A percentile compares a stretch with the other conserved stretches of the same genome.
Evolutionary conservation across 2,888 invertebrate species (phyloP).

Genomic region (Daptonema setosum): DNA sequence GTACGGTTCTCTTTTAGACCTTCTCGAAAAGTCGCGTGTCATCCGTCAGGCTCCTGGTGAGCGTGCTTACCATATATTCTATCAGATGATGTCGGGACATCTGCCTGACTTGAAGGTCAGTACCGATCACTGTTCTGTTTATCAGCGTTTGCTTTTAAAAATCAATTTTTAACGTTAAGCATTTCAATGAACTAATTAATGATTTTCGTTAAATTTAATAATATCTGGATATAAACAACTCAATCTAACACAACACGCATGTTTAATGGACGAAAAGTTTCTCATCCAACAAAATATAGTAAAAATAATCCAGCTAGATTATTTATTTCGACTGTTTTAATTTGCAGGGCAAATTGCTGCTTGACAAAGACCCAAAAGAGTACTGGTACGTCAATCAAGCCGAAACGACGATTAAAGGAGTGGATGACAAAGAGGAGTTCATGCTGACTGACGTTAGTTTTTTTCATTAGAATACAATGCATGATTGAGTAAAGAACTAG

Average conservation of each 20-base stretch:
- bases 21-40: slow-evolving; percentile 99
- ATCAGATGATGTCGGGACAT: slow-evolving; percentile 90
- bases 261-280: no score
- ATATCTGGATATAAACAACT: no score
- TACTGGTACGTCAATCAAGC: slow-evolving; percentile 86
- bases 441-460: slow-evolving; percentile 20
- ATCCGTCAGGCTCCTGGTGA: slow-evolving; percentile 75
- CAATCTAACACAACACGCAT: no score
- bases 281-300: no score
- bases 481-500: background rate
- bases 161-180: slow-evolving; percentile 43
- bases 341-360: slow-evolving; percentile 10
- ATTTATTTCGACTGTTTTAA: no score
- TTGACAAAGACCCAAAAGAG: slow-evolving; percentile 54
- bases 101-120: slow-evolving; percentile 41
- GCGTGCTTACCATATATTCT: slow-evolving; percentile 99
- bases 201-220: no score
- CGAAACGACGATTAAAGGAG: slow-evolving; percentile 69
- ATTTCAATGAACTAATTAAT: no score
- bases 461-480: background rate
- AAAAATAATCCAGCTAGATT: no score
- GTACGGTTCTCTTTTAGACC: slow-evolving; percentile 41
- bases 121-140: slow-evolving; percentile 24
- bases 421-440: slow-evolving; percentile 88
- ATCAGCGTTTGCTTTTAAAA: background rate